Percentiles rank a stretch among this genome's conserved stretches.
These are phyloP conservation scores for Lepidotrigona ventralis DNA, from an alignment of 1,140 invertebrate species.

Conservation along the genomic window DNA sequence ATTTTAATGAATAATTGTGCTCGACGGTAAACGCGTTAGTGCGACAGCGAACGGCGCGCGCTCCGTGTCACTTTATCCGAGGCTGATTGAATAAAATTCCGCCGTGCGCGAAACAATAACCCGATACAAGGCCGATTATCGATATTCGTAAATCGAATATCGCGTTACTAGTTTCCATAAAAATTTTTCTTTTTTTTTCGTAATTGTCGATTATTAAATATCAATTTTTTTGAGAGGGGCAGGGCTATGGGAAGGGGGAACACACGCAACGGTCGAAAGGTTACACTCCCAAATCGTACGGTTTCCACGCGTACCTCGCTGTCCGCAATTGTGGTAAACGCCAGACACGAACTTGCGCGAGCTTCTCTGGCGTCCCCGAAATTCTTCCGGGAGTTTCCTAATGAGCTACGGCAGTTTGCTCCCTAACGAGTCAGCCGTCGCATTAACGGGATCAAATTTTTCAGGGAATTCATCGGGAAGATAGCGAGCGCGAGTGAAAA, in stretches of 20 bases:
- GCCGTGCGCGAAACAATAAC: not conserved
- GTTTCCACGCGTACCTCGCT: not conserved
- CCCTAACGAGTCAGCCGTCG: conserved; percentile 48
- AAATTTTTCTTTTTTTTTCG: not conserved
- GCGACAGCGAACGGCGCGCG: not conserved
- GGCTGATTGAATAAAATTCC: conserved; percentile 7
- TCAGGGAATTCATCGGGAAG: conserved; percentile 38
- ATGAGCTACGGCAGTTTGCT: conserved; percentile 46
- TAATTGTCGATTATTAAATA: not conserved
- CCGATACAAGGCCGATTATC: not conserved
- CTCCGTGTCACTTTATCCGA: not conserved
- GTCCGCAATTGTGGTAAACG: not conserved
- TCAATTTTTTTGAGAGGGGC: not conserved
- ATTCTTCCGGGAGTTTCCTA: conserved; percentile 23
- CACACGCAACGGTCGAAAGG: too few relatives aligned
- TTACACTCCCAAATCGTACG: not conserved
- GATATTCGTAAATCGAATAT: not conserved
- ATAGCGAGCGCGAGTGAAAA: conserved; percentile 10
- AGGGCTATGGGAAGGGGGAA: too few relatives aligned
- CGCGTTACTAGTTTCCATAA: too few relatives aligned
- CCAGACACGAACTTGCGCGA: not conserved
- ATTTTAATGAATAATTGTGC: conserved; percentile 33
- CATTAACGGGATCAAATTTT: conserved; percentile 60
- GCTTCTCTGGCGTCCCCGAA: not conserved
- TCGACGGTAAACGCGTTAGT: not conserved